Conservation (phyloP, 2,888 invertebrate genomes). For the Zeuzera pyrina region DNA sequence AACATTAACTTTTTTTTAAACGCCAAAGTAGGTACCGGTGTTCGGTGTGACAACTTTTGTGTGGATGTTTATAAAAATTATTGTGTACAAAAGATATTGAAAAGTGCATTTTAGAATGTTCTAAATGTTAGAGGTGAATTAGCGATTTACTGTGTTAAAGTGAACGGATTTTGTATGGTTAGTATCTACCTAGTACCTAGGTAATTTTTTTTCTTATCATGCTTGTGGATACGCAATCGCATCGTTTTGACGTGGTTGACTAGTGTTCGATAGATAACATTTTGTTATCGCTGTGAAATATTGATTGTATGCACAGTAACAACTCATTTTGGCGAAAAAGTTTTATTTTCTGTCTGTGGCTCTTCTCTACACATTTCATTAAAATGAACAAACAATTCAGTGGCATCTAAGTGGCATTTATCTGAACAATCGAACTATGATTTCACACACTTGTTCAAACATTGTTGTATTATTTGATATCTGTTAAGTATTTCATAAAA, state of each 20-base stretch:
- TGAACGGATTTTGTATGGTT: slow-evolving; percentile 46
- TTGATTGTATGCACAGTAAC: slow-evolving; percentile 18
- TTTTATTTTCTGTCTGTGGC: too few species aligned
- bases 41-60: slow-evolving; percentile 16
- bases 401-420: too few species aligned
- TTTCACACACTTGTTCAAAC: too few species aligned
- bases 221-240: slow-evolving; percentile 14
- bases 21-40: slow-evolving; percentile 23
- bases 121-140: slow-evolving; percentile 33
- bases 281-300: slow-evolving; percentile 15
- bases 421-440: too few species aligned
- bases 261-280: slow-evolving; percentile 23
- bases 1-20: slow-evolving; percentile 28
- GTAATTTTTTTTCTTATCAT: slow-evolving; percentile 38
- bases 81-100: slow-evolving; percentile 15
- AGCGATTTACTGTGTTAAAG: slow-evolving; percentile 27
- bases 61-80: slow-evolving; percentile 16
- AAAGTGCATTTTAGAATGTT: slow-evolving; percentile 53
- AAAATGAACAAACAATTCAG: too few species aligned
- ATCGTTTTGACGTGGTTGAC: slow-evolving; percentile 24
- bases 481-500: too few species aligned
- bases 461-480: too few species aligned
- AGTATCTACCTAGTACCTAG: too few species aligned
- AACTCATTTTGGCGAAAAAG: too few species aligned
- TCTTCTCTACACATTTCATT: too few species aligned